Base-by-base conservation (phyloP, 2,113 vertebrate genomes). In the Cryptotis parvus region DNA sequence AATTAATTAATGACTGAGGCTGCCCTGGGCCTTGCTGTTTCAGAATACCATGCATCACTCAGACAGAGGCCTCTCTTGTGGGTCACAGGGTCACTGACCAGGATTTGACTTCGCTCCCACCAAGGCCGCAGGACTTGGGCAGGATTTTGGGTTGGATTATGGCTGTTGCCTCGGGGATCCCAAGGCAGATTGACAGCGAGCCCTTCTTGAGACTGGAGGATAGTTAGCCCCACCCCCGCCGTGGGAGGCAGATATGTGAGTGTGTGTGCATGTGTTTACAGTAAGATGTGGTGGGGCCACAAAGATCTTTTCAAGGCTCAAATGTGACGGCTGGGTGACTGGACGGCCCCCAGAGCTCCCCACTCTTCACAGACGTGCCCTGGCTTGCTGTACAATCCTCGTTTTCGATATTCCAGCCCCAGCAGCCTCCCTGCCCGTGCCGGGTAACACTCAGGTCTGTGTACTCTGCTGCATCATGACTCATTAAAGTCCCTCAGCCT, bases 1-100 rank as follows among this genome's bases (percentile, higher is more conserved):
- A 97, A 97, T 82, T 86, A 90, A 72, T 97, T 95, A 97, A 95
- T 81, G 92, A 93, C 94, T 86, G 94, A 96, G 85, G 91, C 96
- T 92, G 65, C 91, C 72, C 96, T 90, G 91, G 90, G 92, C 85
- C 85, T 70, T 95, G 95, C 41, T 68, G 45, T n/a, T 68, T 63
- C 55, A 27, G 31, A 61, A 43, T 3, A 29, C 33, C 37, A 16
- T 26, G 33, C n/a, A 37, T 86, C 87, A 14, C 72, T 75, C 18
- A 29, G 49, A 41, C 0, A 0, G 8, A 5, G 10, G 45, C 22
- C 74, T 70, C 76, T 87, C 49, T 35, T 31, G 5, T 45, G 72
- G 58, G 52, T 15, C 10, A 10, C 81, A 69, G 37, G n/a, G 33
- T 14, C 29, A 43, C 29, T 58, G 8, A 35, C 86, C 14, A 41